These are phyloP conservation scores for Drosophila acutilabella DNA, from an alignment of 2,888 invertebrate species.

Conservation along the genomic window DNA sequence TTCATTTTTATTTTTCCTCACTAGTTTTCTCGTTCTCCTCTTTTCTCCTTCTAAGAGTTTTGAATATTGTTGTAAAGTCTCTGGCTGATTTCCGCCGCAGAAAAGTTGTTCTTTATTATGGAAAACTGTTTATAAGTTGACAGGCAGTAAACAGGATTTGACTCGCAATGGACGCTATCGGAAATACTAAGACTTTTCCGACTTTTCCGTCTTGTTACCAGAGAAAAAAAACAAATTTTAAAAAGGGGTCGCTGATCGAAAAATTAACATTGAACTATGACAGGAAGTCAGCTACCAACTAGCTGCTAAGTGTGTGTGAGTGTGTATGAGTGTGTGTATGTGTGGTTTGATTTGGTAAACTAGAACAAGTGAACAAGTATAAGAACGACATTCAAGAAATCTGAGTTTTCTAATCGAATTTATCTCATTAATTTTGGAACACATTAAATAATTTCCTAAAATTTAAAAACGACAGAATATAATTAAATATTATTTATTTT, in stretches of 20 bases:
- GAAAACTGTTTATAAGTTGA: constrained; percentile 80
- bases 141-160: constrained; percentile 80
- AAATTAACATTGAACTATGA: constrained; percentile 58
- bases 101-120: constrained; percentile 72
- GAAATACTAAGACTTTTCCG: constrained; percentile 57
- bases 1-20: constrained; percentile 3
- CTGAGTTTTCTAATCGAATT: too few species aligned
- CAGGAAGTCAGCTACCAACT: constrained; percentile 59
- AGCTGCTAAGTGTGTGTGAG: background rate
- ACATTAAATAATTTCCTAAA: too few species aligned
- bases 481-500: too few species aligned
- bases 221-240: too few species aligned
- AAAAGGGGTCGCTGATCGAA: constrained; percentile 47
- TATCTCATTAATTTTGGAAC: too few species aligned
- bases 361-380: constrained; percentile 8
- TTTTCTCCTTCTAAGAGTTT: background rate
- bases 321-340: constrained; percentile 7
- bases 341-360: constrained; percentile 22
- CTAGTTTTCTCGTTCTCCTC: background rate
- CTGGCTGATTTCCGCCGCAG: constrained; percentile 62
- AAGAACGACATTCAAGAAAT: background rate
- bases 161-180: constrained; percentile 56
- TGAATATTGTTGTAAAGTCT: constrained; percentile 41
- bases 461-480: too few species aligned
- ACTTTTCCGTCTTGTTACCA: constrained; percentile 15